Conservation (phyloP, 2,888 invertebrate genomes). For the Eristalis tenax region DNA sequence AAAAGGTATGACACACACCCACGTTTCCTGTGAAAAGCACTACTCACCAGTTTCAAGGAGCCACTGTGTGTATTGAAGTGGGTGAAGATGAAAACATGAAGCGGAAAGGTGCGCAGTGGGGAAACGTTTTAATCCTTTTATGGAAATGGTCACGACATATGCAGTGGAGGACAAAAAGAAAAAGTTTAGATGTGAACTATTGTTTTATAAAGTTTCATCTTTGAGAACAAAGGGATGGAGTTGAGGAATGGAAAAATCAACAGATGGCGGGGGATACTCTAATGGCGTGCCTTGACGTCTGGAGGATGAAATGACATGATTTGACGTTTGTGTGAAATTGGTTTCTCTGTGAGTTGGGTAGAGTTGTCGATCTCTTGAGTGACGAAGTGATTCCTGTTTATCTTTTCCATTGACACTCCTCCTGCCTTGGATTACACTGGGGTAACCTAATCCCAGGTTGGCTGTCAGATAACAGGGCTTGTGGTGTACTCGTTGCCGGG, state of each 20-base stretch:
- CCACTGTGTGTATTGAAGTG: constrained; percentile 8
- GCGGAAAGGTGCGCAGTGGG: neutral
- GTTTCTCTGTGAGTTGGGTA: neutral
- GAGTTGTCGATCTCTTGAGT: neutral
- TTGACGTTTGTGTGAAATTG: neutral
- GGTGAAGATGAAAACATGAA: constrained; percentile 4
- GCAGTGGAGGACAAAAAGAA: neutral
- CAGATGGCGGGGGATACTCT: neutral
- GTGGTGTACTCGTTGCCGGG: neutral
- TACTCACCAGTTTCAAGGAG: constrained; percentile 44
- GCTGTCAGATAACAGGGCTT: neutral
- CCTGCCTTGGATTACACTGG: neutral
- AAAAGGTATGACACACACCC: constrained; percentile 49
- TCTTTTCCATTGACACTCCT: neutral
- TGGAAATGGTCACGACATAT: constrained; percentile 17
- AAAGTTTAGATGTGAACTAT: constrained; percentile 15
- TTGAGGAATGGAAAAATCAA: neutral
- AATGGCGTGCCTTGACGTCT: neutral
- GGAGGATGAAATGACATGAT: neutral
- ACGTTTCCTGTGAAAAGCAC: constrained; percentile 23
- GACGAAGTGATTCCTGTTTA: too few relatives aligned
- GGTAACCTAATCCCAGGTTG: neutral
- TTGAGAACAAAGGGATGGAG: neutral
- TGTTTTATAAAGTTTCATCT: constrained; percentile 23
- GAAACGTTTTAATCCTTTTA: constrained; percentile 56